Conservation (phyloP, 2,113 vertebrate genomes). For the Neodontobutis hainanensis region DNA sequence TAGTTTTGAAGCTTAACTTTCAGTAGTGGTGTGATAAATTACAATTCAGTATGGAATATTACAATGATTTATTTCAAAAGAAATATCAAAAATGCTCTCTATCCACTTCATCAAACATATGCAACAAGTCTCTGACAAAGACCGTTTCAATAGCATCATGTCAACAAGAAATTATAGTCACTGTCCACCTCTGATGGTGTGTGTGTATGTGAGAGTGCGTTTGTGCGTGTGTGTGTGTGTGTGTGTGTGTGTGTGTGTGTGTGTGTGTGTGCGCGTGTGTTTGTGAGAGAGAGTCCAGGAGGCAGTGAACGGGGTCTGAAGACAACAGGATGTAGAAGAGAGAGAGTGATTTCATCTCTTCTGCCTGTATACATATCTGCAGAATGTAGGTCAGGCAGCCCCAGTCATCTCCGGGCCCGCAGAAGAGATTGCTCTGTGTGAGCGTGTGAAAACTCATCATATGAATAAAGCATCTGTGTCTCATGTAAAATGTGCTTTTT, state of each 20-base stretch:
- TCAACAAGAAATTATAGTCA: constrained; percentile 25
- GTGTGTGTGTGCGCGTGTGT: constrained; percentile 17
- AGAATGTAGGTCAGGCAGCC: constrained; percentile 81
- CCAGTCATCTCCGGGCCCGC: constrained; percentile 62
- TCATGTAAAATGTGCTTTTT: constrained; percentile 51
- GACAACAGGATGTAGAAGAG: constrained; percentile 55
- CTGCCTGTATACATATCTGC: constrained; percentile 65
- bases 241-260: neutral
- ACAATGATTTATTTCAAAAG: neutral
- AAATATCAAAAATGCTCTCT: neutral
- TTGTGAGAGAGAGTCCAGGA: constrained; percentile 31
- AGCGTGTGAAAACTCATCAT: constrained; percentile 26
- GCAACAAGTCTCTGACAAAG: constrained; percentile 14
- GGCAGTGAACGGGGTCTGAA: constrained; percentile 32
- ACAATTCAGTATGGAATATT: neutral
- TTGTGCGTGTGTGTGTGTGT: neutral
- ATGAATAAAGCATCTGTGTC: constrained; percentile 64
- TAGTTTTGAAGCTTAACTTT: too few species aligned
- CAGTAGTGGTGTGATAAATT: too few species aligned
- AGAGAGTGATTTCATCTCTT: constrained; percentile 63
- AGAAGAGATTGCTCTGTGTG: constrained; percentile 39
- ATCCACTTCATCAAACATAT: constrained; percentile 37
- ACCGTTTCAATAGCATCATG: constrained; percentile 30
- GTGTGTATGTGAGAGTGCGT: constrained; percentile 2
- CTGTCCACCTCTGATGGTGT: constrained; percentile 10